A percentile compares a stretch with the other conserved stretches of the same genome.
phyloP scores from a whole-genome alignment of 2,888 invertebrate species.

The Bombylius major region DNA sequence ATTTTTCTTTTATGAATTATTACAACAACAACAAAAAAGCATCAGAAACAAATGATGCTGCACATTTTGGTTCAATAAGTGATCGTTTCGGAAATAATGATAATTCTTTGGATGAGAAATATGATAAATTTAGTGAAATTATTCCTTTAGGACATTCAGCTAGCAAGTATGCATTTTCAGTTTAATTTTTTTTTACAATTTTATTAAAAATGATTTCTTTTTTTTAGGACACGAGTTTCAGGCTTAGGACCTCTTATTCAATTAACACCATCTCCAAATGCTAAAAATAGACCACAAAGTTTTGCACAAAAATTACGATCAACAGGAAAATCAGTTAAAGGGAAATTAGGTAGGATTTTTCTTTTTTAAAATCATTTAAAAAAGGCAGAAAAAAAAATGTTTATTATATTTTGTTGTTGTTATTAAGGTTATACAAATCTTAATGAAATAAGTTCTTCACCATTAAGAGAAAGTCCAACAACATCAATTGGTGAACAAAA shows the following conservation, averaged over 20 bases:
- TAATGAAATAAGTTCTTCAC: constrained; percentile 58
- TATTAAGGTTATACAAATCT: constrained; percentile 60
- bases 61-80: constrained; percentile 28
- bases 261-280: constrained; percentile 34
- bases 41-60: constrained; percentile 35
- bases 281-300: constrained; percentile 58
- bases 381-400: neutral
- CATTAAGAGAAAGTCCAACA: constrained; percentile 48
- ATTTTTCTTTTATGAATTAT: no score
- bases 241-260: constrained; percentile 31
- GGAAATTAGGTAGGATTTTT: constrained; percentile 36
- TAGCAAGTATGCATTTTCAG: constrained; percentile 17
- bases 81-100: constrained; percentile 31
- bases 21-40: constrained; percentile 21
- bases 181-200: neutral
- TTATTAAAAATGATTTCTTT: neutral
- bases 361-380: neutral
- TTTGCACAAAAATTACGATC: constrained; percentile 79
- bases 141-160: constrained; percentile 23
- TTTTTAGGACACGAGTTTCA: constrained; percentile 20
- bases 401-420: constrained; percentile 20
- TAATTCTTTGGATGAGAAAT: constrained; percentile 32
- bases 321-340: constrained; percentile 73
- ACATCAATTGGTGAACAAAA: constrained; percentile 38
- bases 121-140: constrained; percentile 36